Evolutionary conservation across 2,888 invertebrate species (phyloP).

Genomic region (Aleiodes testaceus): DNA sequence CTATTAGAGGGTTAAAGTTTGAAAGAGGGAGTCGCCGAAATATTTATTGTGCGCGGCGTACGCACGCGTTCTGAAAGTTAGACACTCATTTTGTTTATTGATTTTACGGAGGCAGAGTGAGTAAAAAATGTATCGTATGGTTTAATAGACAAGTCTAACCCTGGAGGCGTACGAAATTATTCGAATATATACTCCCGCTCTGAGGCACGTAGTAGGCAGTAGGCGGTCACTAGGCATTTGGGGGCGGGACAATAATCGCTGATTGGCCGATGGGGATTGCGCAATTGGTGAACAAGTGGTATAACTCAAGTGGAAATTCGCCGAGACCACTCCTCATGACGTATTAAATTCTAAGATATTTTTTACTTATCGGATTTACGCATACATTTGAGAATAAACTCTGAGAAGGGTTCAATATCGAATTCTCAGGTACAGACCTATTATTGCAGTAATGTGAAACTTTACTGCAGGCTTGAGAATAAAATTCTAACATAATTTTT

Average conservation of each 20-base stretch:
- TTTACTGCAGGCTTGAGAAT: too few relatives aligned
- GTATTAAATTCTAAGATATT: slow-evolving; percentile 24
- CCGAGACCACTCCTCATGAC: slow-evolving; percentile 17
- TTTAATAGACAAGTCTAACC: slow-evolving; percentile 14
- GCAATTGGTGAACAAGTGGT: slow-evolving; percentile 24
- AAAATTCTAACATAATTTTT: too few relatives aligned
- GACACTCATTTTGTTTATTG: slow-evolving; percentile 20
- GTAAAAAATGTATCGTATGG: slow-evolving; percentile 10
- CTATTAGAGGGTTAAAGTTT: too few relatives aligned
- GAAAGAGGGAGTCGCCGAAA: too few relatives aligned
- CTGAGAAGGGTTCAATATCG: slow-evolving; percentile 15
- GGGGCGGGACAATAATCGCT: slow-evolving; percentile 1
- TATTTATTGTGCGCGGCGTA: background rate
- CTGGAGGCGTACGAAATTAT: slow-evolving; percentile 16
- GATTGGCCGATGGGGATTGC: slow-evolving; percentile 14
- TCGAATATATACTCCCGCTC: background rate
- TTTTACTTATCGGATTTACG: slow-evolving; percentile 27
- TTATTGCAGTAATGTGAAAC: background rate
- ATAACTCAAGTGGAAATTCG: slow-evolving; percentile 16
- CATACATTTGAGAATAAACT: slow-evolving; percentile 22
- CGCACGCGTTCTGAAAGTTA: slow-evolving; percentile 12
- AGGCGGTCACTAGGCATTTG: background rate
- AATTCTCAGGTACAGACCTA: slow-evolving; percentile 21
- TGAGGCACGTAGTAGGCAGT: background rate
- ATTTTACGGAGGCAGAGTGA: slow-evolving; percentile 6